Percentiles rank a stretch among this genome's conserved stretches.
Evolutionary conservation across 2,888 invertebrate genomes (phyloP).

Genomic region (Ormyrus nitidulus): DNA sequence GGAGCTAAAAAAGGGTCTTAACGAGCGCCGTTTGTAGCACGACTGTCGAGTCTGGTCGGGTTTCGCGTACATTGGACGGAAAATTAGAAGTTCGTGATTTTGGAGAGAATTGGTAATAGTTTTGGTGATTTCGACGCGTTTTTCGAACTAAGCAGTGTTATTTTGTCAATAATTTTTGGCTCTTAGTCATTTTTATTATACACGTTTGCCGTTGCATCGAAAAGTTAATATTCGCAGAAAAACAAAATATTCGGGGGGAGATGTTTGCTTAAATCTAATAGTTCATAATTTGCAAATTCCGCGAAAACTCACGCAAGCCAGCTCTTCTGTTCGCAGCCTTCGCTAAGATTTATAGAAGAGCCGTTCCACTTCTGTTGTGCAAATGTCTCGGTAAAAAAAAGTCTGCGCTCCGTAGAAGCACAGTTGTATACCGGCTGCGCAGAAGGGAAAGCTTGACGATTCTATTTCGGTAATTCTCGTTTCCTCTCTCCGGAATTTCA

Average conservation of each 20-base stretch:
- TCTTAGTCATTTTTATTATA: too few relatives aligned
- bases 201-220: too few relatives aligned
- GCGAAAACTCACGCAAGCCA: too few relatives aligned
- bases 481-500: conserved; percentile 34
- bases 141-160: not conserved
- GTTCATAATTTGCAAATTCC: too few relatives aligned
- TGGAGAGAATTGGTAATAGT: not conserved
- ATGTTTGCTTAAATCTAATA: too few relatives aligned
- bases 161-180: too few relatives aligned
- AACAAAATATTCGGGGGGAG: too few relatives aligned
- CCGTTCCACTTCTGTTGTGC: conserved; percentile 14
- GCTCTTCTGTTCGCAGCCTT: not conserved
- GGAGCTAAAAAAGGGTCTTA: not conserved
- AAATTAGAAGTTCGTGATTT: not conserved
- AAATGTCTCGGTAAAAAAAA: not conserved
- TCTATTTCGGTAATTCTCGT: conserved; percentile 48
- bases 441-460: conserved; percentile 30
- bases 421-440: not conserved
- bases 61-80: not conserved
- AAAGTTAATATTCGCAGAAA: too few relatives aligned
- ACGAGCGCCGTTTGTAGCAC: not conserved
- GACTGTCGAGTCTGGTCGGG: not conserved
- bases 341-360: conserved; percentile 5
- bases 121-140: not conserved
- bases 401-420: not conserved